phyloP scores from a whole-genome alignment of 30 jellyfish, hydroid and myxozoan genomes.

The Chironex yamaguchii region DNA sequence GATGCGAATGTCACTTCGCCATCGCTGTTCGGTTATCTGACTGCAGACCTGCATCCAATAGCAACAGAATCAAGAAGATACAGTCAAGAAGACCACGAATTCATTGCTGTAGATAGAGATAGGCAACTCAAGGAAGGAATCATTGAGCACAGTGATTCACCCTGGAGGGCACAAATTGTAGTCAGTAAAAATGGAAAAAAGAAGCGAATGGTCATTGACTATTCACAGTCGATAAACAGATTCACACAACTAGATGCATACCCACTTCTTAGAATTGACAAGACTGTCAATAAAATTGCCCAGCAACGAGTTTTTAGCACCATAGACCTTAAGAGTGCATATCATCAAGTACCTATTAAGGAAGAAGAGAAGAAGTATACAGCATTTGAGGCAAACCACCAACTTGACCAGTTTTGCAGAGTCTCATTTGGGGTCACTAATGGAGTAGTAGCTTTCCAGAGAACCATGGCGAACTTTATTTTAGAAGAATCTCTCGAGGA shows the following conservation, averaged over 20 bases:
- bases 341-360: conserved; percentile 16
- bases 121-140: conserved; percentile 61
- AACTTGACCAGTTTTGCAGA: conserved; percentile 44
- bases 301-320: conserved; percentile 44
- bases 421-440: conserved; percentile 68
- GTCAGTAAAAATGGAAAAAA: neutral
- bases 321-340: conserved; percentile 28
- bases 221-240: conserved; percentile 14
- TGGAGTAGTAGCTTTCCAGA: conserved; percentile 63
- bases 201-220: conserved; percentile 40
- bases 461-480: conserved; percentile 19
- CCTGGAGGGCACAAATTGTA: conserved; percentile 77
- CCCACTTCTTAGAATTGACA: conserved; percentile 33
- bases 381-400: conserved; percentile 37
- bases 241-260: conserved; percentile 48
- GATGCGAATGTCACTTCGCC: conserved; percentile 61
- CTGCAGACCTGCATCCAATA: conserved; percentile 60
- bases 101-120: conserved; percentile 45
- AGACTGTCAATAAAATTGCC: conserved; percentile 12
- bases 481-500: conserved; percentile 7
- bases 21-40: conserved; percentile 42
- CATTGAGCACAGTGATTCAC: conserved; percentile 68
- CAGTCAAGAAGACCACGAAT: conserved; percentile 46
- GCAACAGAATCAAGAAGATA: conserved; percentile 68
- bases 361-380: conserved; percentile 21